Evolutionary conservation across 2,888 invertebrate species (phyloP), one percentile per base, ranked within the genome.

Genomic region (Eulithis prunata): DNA sequence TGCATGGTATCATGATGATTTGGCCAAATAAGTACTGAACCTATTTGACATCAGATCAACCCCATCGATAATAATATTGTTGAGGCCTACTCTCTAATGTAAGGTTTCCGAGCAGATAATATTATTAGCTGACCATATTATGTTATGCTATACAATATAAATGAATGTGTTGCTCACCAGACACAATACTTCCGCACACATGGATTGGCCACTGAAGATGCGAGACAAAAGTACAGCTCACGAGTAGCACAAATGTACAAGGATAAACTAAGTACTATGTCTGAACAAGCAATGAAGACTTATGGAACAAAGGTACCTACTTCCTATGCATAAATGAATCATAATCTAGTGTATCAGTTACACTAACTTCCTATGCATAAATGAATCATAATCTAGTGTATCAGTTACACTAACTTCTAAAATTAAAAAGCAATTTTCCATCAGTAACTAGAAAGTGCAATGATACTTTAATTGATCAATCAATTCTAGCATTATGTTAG

Each of bases 161-260:
- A 1, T 21, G 21, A 21, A 32, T 21, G n/a, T 43, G 5, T 47
- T 57, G 14, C 38, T 59, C 51, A 11, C n/a, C 59, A 73, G 98
- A 95, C 95, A 64, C 96, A 97, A 82, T 99, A 97, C 91, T 99
- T 99, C 93, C 95, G 96, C 66, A 97, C 98, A 82, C 98, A 99
- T 84, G 98, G 99, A 75, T 97, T 98, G 85, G 95, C 95, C 64
- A 97, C 98, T 46, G 96, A 95, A 56, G 99, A 99, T 93, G 96
- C 99, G 14, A 98, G 99, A 77, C 98, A 98, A 87, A 99, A 99
- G 87, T 99, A 99, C 90, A 98, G 97, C 84, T 99, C 99, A 2
- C 94, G 99, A 66, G 98, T 98, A 57, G 99, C 99, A 1, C 96
- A 97, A 81, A 91, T 98, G 79, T 99, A 99, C 89, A 95, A 96